Evolutionary conservation across 2,113 vertebrate species (phyloP).

Genomic region (Sphaerodactylus townsendi): DNA sequence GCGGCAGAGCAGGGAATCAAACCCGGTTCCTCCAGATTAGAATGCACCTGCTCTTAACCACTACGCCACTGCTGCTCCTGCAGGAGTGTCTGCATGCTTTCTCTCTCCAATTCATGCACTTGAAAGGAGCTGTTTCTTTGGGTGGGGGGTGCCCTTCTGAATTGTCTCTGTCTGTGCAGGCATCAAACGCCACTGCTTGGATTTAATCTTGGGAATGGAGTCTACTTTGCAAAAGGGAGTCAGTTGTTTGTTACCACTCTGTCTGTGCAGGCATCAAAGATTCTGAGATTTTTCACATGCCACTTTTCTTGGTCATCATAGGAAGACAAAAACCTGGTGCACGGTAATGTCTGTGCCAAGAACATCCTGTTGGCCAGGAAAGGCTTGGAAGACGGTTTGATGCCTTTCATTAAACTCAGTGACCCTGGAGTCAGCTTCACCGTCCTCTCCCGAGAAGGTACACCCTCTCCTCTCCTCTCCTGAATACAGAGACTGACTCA

Average conservation of each 20-base stretch:
- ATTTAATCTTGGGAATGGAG: background rate
- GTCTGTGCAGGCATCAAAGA: accelerated
- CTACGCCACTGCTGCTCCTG: no score
- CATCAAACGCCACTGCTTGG: no score
- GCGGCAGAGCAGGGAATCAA: no score
- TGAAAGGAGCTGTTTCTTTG: background rate
- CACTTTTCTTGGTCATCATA: slow-evolving; percentile 35
- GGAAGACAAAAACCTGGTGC: slow-evolving; percentile 88
- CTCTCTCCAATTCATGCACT: background rate
- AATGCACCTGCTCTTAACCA: no score
- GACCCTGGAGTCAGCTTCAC: slow-evolving; percentile 87
- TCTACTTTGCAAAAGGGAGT: background rate
- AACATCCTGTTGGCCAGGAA: slow-evolving; percentile 87
- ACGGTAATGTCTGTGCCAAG: slow-evolving; percentile 92
- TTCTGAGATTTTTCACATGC: accelerated
- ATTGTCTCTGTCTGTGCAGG: no score
- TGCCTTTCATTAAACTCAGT: slow-evolving; percentile 91
- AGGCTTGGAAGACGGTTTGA: slow-evolving; percentile 77
- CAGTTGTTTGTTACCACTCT: no score
- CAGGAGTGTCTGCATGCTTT: no score
- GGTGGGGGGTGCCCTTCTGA: no score
- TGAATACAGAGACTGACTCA: no score
- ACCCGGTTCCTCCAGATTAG: no score
- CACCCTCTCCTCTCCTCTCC: accelerated
- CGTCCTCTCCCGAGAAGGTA: slow-evolving; percentile 86